Evolutionary conservation across 1,140 invertebrate species (phyloP).

Genomic region (Bursaphelenchus mucronatus): DNA sequence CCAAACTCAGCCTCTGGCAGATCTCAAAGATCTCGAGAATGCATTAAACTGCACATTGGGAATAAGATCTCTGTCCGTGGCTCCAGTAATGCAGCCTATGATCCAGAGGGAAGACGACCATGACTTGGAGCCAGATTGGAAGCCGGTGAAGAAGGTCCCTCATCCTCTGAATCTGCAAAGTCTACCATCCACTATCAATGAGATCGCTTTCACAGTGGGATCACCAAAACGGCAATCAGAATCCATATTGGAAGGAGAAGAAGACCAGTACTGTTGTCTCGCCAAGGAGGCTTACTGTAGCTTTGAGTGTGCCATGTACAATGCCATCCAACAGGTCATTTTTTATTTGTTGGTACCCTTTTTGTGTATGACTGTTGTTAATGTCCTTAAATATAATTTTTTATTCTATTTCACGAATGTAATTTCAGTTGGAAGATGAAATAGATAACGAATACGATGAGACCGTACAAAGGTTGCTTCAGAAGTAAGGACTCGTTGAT

Average conservation of each 20-base stretch:
- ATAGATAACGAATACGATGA: slow-evolving; percentile 36
- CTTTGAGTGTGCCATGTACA: neutral
- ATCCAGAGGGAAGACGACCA: too few relatives aligned
- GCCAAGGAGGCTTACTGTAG: neutral
- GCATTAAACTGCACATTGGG: slow-evolving; percentile 30
- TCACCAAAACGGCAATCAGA: neutral
- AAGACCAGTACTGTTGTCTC: slow-evolving; percentile 1
- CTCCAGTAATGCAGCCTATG: slow-evolving; percentile 8
- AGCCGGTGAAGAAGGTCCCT: neutral
- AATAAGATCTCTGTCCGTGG: slow-evolving; percentile 18
- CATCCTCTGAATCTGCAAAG: too few relatives aligned
- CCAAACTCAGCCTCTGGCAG: slow-evolving; percentile 1
- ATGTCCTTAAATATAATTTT: slow-evolving; percentile 21
- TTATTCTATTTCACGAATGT: neutral
- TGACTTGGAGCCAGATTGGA: neutral
- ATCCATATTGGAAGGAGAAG: neutral
- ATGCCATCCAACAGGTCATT: slow-evolving; percentile 6
- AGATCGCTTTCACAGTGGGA: too few relatives aligned
- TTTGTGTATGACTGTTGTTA: slow-evolving; percentile 26
- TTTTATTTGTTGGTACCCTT: slow-evolving; percentile 22
- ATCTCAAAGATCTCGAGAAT: slow-evolving; percentile 31
- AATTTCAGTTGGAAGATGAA: slow-evolving; percentile 40
- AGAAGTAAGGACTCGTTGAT: slow-evolving; percentile 15
- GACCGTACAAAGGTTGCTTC: slow-evolving; percentile 28
- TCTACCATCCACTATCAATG: too few relatives aligned